Percentiles rank a stretch among this genome's conserved stretches.
phyloP scores from a whole-genome alignment of 2,888 invertebrate species.

The Andricus quercusramuli region DNA sequence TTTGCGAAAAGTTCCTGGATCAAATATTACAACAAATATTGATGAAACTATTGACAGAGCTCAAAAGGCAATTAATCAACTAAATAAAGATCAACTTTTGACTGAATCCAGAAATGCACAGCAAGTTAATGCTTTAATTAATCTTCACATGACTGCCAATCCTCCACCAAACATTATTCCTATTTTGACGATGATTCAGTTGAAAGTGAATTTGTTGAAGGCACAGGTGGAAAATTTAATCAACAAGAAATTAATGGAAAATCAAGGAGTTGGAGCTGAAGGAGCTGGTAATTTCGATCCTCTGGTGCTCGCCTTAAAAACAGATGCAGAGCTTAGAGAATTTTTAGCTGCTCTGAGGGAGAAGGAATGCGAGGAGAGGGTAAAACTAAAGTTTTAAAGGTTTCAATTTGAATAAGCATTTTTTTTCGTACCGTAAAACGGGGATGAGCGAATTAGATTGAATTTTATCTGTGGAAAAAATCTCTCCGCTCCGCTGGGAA shows the following conservation, averaged over 20 bases:
- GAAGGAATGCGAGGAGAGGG: conserved; percentile 71
- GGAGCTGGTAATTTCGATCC: conserved; percentile 23
- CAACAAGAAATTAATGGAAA: conserved; percentile 49
- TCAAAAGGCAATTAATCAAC: conserved; percentile 57
- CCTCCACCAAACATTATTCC: conserved; percentile 68
- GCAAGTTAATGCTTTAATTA: conserved; percentile 71
- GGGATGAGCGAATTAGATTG: too few species aligned
- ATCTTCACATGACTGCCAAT: conserved; percentile 70
- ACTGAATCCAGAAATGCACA: conserved; percentile 67
- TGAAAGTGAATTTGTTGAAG: conserved; percentile 72
- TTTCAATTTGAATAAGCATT: too few species aligned
- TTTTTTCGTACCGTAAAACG: too few species aligned
- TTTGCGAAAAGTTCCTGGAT: conserved; percentile 68
- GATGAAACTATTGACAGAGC: conserved; percentile 72
- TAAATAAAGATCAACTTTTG: conserved; percentile 71
- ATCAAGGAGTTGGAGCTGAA: conserved; percentile 50
- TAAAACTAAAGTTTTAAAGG: conserved; percentile 54
- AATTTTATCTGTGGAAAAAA: too few species aligned
- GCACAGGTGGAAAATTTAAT: conserved; percentile 67
- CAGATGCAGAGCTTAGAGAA: conserved; percentile 70
- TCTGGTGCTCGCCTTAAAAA: conserved; percentile 57
- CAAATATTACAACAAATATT: conserved; percentile 65
- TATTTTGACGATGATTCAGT: conserved; percentile 69
- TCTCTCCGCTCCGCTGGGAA: too few species aligned
- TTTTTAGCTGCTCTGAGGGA: conserved; percentile 65